Conservation (phyloP, 2,888 invertebrate genomes). For the Crocallis elinguaria region DNA sequence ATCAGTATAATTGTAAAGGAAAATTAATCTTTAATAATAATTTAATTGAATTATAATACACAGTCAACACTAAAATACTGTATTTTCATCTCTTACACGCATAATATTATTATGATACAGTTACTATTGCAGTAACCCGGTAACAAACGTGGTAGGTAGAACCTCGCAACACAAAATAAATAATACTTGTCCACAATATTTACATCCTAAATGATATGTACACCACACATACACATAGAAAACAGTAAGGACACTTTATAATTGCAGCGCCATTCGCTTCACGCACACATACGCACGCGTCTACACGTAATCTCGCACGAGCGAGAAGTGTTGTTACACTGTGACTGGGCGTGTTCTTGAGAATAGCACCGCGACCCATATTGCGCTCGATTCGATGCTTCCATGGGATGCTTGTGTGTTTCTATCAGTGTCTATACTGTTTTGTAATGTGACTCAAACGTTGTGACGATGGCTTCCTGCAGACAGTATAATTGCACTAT, state of each 20-base stretch:
- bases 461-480: slow-evolving; percentile 34
- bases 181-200: slow-evolving; percentile 77
- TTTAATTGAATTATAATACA: slow-evolving; percentile 80
- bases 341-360: slow-evolving; percentile 11
- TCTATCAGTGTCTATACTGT: slow-evolving; percentile 22
- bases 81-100: slow-evolving; percentile 68
- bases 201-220: slow-evolving; percentile 79
- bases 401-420: slow-evolving; percentile 27
- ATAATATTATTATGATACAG: slow-evolving; percentile 54
- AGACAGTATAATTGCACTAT: slow-evolving; percentile 72
- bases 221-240: slow-evolving; percentile 54
- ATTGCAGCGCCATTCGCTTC: slow-evolving; percentile 4
- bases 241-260: slow-evolving; percentile 17
- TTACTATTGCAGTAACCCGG: slow-evolving; percentile 73
- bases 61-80: slow-evolving; percentile 83
- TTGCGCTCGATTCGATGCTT: slow-evolving; percentile 9
- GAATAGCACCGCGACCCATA: slow-evolving; percentile 12
- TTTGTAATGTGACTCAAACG: slow-evolving; percentile 22
- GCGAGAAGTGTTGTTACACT: slow-evolving; percentile 27
- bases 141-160: slow-evolving; percentile 43
- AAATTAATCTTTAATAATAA: slow-evolving; percentile 79
- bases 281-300: slow-evolving; percentile 23
- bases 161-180: slow-evolving; percentile 51
- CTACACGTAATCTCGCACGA: slow-evolving; percentile 16
- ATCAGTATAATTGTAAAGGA: slow-evolving; percentile 49